phyloP scores from a whole-genome alignment of 2,888 invertebrate genomes.

The Campaea margaritaria region DNA sequence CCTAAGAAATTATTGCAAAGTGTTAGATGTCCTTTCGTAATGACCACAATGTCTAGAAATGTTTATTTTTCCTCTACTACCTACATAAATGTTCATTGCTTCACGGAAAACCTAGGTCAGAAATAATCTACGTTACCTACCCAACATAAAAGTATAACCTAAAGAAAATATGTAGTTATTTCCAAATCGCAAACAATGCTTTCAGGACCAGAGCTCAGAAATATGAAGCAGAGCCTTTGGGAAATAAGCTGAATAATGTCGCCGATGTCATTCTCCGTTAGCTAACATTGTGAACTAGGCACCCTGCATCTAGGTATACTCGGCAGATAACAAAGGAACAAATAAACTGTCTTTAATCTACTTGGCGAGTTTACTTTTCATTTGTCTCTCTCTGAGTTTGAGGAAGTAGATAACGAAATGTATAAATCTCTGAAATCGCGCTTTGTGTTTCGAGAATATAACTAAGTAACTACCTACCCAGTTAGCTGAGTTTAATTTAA shows the following conservation, averaged over 20 bases:
- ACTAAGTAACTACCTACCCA: neutral
- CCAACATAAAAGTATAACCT: neutral
- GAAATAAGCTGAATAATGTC: slow-evolving; percentile 68
- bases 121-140: too few relatives aligned
- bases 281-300: slow-evolving; percentile 18
- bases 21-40: too few relatives aligned
- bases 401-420: slow-evolving; percentile 13
- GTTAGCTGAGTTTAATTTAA: neutral
- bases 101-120: too few relatives aligned
- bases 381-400: slow-evolving; percentile 15
- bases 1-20: too few relatives aligned
- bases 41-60: too few relatives aligned
- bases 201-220: slow-evolving; percentile 53
- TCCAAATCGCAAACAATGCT: slow-evolving; percentile 52
- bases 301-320: slow-evolving; percentile 17
- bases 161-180: slow-evolving; percentile 31
- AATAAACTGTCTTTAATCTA: slow-evolving; percentile 25
- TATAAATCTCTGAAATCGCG: slow-evolving; percentile 21
- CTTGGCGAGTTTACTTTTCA: slow-evolving; percentile 21
- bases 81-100: too few relatives aligned
- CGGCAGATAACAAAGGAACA: slow-evolving; percentile 27
- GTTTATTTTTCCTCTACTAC: too few relatives aligned
- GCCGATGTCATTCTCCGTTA: slow-evolving; percentile 42
- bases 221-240: slow-evolving; percentile 56
- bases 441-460: slow-evolving; percentile 4